Base-by-base conservation (phyloP, 2,797 vertebrate species). In the Lutjanus campechanus region DNA sequence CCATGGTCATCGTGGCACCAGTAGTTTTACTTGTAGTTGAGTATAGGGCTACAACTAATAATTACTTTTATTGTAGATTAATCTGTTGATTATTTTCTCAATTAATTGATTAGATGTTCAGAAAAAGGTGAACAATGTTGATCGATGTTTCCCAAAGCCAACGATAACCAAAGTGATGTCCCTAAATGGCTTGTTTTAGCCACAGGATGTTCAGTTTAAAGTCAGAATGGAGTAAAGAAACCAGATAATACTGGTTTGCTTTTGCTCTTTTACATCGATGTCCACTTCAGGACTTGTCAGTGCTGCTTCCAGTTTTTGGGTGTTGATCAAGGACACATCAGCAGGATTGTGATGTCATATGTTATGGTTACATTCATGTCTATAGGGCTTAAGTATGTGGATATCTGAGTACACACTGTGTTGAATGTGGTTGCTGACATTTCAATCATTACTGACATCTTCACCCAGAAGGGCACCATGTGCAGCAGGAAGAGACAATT, bases 401-500 rank as follows among this genome's bases (percentile, higher is more conserved):
- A 6, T 47, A 50, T 15, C 15, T 49, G 19, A 62, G 40, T 7
- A 46, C 47, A 49, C 11, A 19, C 19, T 17, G 36, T 56, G 47
- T 49, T 68, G 43, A 72, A 50, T 54, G 36, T 25, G 49, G 17
- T 5, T 13, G 59, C 16, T 62, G 75, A 61, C 44, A 77, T 69
- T 70, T 73, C 56, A 62, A 59, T 79, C 41, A 63, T 68, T 74
- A 69, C 40, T 51, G 74, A 77, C 53, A 55, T 76, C 53, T 77
- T 73, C 71, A 73, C 68, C 65, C 55, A 71, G 64, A 71, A 70
- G 60, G 66, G 13, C 67, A 70, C 36, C n/a, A 67, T 66, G 53
- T 72, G 61, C 73, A 70, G 59, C 59, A 69, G n/a, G 44, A 70
- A 70, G 47, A 68, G 50, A 60, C 79, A 44, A 71, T 84, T 71